These are phyloP conservation scores for Drosophila varians DNA, from an alignment of 1,140 invertebrate genomes.

Conservation along the genomic window DNA sequence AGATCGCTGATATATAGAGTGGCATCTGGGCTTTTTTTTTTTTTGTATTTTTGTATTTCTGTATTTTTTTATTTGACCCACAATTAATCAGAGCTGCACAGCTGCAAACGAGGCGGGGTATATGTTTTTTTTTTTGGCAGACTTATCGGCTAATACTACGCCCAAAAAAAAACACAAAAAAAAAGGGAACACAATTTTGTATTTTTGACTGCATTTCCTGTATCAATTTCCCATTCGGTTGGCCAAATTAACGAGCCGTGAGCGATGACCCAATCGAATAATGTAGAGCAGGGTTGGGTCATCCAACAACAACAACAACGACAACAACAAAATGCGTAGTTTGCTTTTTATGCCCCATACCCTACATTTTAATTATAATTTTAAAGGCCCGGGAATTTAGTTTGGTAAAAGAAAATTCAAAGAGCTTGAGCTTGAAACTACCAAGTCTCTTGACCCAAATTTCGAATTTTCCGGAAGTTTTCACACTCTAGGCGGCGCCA, in stretches of 20 bases:
- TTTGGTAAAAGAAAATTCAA: too few species aligned
- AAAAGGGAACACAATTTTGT: not conserved
- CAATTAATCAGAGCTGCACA: conserved; percentile 63
- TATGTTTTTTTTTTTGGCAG: conserved; percentile 31
- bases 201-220: conserved; percentile 39
- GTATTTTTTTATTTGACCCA: conserved; percentile 34
- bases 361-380: conserved; percentile 1
- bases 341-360: conserved; percentile 13
- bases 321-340: conserved; percentile 9
- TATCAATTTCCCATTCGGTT: conserved; percentile 61
- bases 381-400: not conserved
- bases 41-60: not conserved
- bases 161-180: conserved; percentile 1
- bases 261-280: conserved; percentile 66
- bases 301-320: not conserved
- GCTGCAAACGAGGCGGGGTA: conserved; percentile 16
- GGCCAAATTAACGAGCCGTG: conserved; percentile 69
- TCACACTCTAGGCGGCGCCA: conserved; percentile 40
- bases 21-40: conserved; percentile 2
- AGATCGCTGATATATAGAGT: conserved; percentile 19
- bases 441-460: not conserved
- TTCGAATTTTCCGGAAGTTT: conserved; percentile 12
- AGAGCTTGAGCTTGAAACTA: not conserved
- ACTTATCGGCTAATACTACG: conserved; percentile 27
- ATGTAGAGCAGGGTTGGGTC: conserved; percentile 55